Evolutionary conservation across 2,888 invertebrate genomes (phyloP).

Genomic region (Pomacea canaliculata): DNA sequence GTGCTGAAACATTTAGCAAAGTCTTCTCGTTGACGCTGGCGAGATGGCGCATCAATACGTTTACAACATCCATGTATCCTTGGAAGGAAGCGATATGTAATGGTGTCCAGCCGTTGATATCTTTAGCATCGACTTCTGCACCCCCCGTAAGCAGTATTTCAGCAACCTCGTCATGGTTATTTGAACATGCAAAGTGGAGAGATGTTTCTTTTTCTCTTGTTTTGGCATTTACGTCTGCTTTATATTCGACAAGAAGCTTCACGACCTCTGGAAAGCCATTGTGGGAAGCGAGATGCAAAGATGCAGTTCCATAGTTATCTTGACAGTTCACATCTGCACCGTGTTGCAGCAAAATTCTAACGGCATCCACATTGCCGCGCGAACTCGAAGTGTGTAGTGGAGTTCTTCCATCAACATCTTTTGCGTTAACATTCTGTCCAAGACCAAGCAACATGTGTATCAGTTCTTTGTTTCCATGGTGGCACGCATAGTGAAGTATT

Average conservation of each 20-base stretch:
- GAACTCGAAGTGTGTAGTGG: conserved; percentile 73
- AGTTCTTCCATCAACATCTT: conserved; percentile 87
- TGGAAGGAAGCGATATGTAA: neutral
- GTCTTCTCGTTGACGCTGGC: neutral
- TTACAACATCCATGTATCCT: neutral
- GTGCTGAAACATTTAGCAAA: neutral
- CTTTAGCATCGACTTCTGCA: neutral
- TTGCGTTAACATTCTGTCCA: conserved; percentile 82
- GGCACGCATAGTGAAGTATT: conserved; percentile 88
- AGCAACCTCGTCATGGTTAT: neutral
- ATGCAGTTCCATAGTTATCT: neutral
- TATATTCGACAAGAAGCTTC: neutral
- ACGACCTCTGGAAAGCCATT: neutral
- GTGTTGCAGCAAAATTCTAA: neutral
- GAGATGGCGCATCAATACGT: neutral
- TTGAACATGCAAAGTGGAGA: neutral
- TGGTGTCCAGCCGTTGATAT: neutral
- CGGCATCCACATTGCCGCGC: neutral
- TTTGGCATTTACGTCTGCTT: neutral
- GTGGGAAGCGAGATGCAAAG: neutral
- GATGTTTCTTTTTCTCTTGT: neutral
- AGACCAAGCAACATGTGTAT: conserved; percentile 81
- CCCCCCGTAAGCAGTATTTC: neutral
- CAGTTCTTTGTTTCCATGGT: conserved; percentile 89
- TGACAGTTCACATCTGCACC: neutral